A percentile compares a stretch with the other conserved stretches of the same genome.
These are phyloP conservation scores for Eueremaeus valkanovi DNA, from an alignment of 2,888 invertebrate species.

Conservation along the genomic window DNA sequence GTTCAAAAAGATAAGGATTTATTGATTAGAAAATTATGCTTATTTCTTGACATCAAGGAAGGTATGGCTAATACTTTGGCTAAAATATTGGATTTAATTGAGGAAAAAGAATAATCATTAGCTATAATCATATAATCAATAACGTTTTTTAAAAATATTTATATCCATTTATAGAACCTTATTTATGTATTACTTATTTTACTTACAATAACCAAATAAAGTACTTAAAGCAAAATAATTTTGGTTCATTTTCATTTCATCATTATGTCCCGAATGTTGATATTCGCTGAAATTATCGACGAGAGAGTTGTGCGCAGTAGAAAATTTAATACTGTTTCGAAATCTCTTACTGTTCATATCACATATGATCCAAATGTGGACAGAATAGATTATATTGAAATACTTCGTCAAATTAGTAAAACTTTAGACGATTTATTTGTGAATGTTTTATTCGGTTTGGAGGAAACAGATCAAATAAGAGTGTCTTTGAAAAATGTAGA, in stretches of 20 bases:
- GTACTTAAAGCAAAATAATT: no score
- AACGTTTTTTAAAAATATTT: no score
- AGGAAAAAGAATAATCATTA: no score
- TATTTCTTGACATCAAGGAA: background rate
- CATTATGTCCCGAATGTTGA: no score
- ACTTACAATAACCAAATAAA: no score
- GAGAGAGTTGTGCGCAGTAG: background rate
- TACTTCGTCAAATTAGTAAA: background rate
- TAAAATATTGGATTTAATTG: no score
- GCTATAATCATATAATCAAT: no score
- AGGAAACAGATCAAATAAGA: background rate
- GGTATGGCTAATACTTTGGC: no score
- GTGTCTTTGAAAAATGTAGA: background rate
- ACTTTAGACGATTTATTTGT: background rate
- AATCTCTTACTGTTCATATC: background rate
- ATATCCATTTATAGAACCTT: no score
- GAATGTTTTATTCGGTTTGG: background rate
- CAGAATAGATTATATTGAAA: background rate
- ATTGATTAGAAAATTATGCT: background rate
- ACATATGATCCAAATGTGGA: background rate
- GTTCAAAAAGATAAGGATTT: background rate
- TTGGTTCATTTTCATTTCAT: no score
- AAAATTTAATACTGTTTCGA: background rate
- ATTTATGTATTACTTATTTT: no score
- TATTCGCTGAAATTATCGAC: background rate